A percentile compares a stretch with the other conserved stretches of the same genome.
These are phyloP conservation scores for Cepaea hortensis DNA, from an alignment of 2,888 invertebrate genomes.

Conservation along the genomic window DNA sequence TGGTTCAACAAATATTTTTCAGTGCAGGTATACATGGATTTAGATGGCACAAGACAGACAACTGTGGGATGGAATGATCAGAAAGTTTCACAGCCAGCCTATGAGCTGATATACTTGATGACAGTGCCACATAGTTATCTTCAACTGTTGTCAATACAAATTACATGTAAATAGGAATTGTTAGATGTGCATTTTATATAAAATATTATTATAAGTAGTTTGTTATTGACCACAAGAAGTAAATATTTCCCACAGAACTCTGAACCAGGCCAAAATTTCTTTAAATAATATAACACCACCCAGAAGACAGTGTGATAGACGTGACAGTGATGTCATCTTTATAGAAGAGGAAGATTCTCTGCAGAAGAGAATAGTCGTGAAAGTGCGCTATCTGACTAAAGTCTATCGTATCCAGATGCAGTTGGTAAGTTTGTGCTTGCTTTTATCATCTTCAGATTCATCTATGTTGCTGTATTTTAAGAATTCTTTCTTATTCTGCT, in stretches of 20 bases:
- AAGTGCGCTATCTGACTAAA: constrained; percentile 40
- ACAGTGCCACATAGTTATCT: too few relatives aligned
- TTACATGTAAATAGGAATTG: too few relatives aligned
- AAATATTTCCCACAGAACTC: constrained; percentile 1
- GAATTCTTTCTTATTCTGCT: neutral
- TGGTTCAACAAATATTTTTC: too few relatives aligned
- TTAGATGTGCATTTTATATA: too few relatives aligned
- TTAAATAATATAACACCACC: constrained; percentile 8
- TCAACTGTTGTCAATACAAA: too few relatives aligned
- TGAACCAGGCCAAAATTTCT: constrained; percentile 20
- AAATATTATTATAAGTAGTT: too few relatives aligned
- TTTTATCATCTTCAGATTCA: neutral
- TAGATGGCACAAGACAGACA: too few relatives aligned
- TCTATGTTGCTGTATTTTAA: neutral
- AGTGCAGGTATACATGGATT: too few relatives aligned
- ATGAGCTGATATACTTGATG: too few relatives aligned
- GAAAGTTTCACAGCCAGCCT: too few relatives aligned
- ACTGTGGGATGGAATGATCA: too few relatives aligned
- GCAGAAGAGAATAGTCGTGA: neutral
- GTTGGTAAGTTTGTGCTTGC: neutral
- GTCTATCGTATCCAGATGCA: constrained; percentile 32
- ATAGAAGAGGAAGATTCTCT: neutral
- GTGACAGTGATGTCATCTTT: constrained; percentile 28
- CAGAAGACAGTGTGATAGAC: neutral
- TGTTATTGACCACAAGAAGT: too few relatives aligned